phyloP scores from a whole-genome alignment of 2,113 vertebrate species.

The Oreotragus oreotragus region DNA sequence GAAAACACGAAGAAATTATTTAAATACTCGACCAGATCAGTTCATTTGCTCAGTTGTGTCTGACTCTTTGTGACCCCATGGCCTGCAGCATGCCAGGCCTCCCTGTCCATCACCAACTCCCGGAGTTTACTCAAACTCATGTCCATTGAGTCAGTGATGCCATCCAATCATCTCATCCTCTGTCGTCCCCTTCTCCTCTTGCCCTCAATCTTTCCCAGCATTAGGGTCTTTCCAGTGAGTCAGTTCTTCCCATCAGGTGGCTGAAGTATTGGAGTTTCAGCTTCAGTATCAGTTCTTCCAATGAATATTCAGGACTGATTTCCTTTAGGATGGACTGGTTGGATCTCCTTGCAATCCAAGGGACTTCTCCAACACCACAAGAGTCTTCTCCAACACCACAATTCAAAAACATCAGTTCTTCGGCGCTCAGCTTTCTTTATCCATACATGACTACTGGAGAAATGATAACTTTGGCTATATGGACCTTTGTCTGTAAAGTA shows the following conservation, averaged over 20 bases:
- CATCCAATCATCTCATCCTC: neutral
- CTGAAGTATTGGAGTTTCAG: neutral
- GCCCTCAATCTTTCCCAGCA: neutral
- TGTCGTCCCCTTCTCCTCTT: neutral
- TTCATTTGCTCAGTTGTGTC: neutral
- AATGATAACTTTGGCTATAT: neutral
- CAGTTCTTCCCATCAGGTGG: neutral
- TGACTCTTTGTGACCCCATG: neutral
- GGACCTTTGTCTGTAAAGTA: neutral
- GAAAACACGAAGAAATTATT: neutral
- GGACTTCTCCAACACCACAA: neutral
- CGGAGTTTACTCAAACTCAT: neutral
- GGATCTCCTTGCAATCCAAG: neutral
- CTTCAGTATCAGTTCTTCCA: neutral
- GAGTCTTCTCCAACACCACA: neutral
- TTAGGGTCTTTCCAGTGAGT: neutral
- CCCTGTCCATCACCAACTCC: neutral
- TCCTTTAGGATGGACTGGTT: neutral
- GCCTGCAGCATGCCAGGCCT: fast-evolving
- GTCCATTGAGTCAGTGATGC: neutral
- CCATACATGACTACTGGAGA: neutral
- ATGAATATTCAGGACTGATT: neutral
- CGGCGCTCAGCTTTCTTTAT: neutral
- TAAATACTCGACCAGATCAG: neutral
- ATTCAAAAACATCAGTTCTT: neutral